These are phyloP conservation scores for Poecile montanus DNA, from an alignment of 2,797 vertebrate genomes.

Conservation along the genomic window DNA sequence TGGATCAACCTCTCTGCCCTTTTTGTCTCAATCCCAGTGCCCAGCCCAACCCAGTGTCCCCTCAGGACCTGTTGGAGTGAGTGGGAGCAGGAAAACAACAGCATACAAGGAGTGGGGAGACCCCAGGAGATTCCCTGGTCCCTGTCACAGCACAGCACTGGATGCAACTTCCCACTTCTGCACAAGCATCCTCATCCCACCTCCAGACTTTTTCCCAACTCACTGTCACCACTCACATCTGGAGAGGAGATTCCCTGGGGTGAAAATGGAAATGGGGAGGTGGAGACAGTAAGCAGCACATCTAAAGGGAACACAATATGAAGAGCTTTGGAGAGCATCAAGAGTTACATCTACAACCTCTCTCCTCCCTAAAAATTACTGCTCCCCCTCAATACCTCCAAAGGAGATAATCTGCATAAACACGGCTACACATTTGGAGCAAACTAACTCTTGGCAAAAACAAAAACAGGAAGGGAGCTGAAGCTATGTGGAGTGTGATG, in stretches of 20 bases:
- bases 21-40: not conserved
- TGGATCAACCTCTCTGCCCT: not conserved
- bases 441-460: not conserved
- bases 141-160: not conserved
- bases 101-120: not conserved
- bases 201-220: not conserved
- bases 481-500: not conserved
- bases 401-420: constrained; percentile 3
- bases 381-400: not conserved
- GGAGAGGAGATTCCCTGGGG: not conserved
- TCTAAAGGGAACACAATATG: not conserved
- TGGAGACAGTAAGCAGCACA: not conserved
- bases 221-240: not conserved
- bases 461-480: not conserved
- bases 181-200: not conserved
- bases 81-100: not conserved
- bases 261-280: not conserved
- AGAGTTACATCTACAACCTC: not conserved
- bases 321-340: not conserved
- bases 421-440: not conserved
- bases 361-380: not conserved
- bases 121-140: not conserved
- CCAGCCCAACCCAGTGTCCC: not conserved
- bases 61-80: not conserved
- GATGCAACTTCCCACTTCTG: not conserved